Base-by-base conservation (phyloP, 2,888 invertebrate species). In the Calameuta filiformis region DNA sequence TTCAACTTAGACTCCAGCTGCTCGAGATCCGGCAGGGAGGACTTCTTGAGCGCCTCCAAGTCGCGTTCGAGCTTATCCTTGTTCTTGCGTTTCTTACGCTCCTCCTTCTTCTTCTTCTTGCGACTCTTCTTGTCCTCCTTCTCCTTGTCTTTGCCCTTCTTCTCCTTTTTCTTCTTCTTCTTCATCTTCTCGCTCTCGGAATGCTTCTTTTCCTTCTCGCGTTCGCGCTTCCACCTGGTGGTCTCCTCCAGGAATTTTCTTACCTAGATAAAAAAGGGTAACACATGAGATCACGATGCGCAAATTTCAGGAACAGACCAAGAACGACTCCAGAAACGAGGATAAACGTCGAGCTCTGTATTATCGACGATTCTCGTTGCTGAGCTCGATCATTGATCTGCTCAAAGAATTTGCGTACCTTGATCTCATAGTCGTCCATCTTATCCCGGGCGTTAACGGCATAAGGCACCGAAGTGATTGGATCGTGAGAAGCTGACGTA, bases 201-300 rank as follows among this genome's bases (percentile, higher is more conserved):
- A 85, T 95, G 94, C 91, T 95, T 95, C 90, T 95, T 94, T 90
- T 96, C 95, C 79, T 95, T 95, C 90, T 95, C 95, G 87, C 95
- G 95, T 91, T 95, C 95, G 90, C 94, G 94, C 91, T 94, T 94
- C 92, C 96, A 97, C 87, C 96, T 95, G 40, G 95, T 95, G 0
- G 96, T 96, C 87, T 97, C 97, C 87, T 96, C 96, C 79, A 97
- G 92, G 91, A 97, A 96, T 91, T 95, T 96, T n/a, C 96, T 94
- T 79, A 97, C 97, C 93, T 93, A 77, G 40, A 73, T 33, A 37
- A 56, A 40, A 40, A 40, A 15, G 73, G 37, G 40, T 40, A 40
- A 40, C 40, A 40, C 40, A 40, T 40, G 40, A 40, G 40, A 40
- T 40, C 40, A 40, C 15, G 15, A 40, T 40, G 15, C 40, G 40